A percentile compares a stretch with the other conserved stretches of the same genome.
Conservation (phyloP, 92 coral and sea anemone genomes). For the Palythoa grandis region DNA sequence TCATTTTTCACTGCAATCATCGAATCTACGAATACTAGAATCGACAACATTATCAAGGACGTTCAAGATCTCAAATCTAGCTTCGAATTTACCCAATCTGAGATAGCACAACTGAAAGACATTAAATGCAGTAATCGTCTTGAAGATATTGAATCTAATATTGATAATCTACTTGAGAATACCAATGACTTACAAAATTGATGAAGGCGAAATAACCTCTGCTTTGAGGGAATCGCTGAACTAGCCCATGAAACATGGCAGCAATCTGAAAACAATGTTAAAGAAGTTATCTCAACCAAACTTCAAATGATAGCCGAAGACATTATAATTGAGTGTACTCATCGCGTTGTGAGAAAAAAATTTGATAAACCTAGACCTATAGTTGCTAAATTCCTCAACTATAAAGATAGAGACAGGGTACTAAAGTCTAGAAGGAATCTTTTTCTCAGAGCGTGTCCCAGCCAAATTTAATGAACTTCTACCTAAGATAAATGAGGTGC, state of each 20-base stretch:
- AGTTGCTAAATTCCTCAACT: constrained; percentile 51
- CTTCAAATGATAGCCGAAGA: constrained; percentile 20
- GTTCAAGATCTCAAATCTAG: constrained; percentile 8
- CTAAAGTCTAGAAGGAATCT: too few relatives aligned
- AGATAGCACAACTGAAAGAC: neutral
- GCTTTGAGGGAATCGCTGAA: constrained; percentile 55
- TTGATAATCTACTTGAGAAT: neutral
- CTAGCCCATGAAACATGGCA: constrained; percentile 50
- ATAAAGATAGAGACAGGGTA: too few relatives aligned
- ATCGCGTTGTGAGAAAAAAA: too few relatives aligned
- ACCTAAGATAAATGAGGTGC: too few relatives aligned
- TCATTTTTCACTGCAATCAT: constrained; percentile 3
- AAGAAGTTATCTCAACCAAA: constrained; percentile 20
- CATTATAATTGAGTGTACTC: too few relatives aligned
- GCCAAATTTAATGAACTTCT: too few relatives aligned
- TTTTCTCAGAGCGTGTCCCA: too few relatives aligned
- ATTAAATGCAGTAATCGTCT: constrained; percentile 12
- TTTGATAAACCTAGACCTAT: too few relatives aligned
- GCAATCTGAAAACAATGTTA: constrained; percentile 44
- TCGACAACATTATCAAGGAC: constrained; percentile 10
- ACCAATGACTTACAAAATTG: too few relatives aligned
- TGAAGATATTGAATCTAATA: constrained; percentile 10
- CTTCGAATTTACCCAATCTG: neutral
- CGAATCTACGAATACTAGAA: constrained; percentile 9
- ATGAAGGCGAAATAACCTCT: constrained; percentile 44